Conservation (phyloP, 92 coral and sea anemone genomes). For the Porites evermanni region DNA sequence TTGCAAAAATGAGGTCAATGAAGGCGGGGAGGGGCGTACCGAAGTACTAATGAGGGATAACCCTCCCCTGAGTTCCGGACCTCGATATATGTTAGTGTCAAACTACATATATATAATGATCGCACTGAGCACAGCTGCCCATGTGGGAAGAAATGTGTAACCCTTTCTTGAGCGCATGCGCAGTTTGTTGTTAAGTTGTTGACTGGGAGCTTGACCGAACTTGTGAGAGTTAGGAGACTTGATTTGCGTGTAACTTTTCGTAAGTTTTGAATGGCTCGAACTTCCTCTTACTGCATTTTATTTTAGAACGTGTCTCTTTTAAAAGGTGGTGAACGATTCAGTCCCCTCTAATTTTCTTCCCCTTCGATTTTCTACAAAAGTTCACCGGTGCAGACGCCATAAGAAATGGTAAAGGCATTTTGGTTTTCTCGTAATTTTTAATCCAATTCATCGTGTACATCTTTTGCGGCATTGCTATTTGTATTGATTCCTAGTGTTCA, state of each 20-base stretch:
- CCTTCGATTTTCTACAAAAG: no score
- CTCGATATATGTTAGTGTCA: neutral
- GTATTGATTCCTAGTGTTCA: neutral
- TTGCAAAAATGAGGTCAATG: neutral
- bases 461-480: neutral
- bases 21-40: constrained; percentile 25
- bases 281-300: neutral
- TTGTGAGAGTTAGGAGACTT: neutral
- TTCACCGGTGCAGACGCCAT: neutral
- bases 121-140: neutral
- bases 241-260: neutral
- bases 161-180: neutral
- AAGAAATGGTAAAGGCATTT: neutral
- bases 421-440: neutral
- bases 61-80: constrained; percentile 25
- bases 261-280: neutral
- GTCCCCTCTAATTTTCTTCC: neutral
- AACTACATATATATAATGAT: neutral
- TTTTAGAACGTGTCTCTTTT: neutral
- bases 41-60: constrained; percentile 23
- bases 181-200: neutral
- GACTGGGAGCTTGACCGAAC: no score
- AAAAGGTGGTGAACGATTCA: neutral
- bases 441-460: neutral
- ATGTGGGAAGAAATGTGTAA: neutral